Conservation (phyloP, 2,888 invertebrate genomes). For the Lycaena phlaeas region DNA sequence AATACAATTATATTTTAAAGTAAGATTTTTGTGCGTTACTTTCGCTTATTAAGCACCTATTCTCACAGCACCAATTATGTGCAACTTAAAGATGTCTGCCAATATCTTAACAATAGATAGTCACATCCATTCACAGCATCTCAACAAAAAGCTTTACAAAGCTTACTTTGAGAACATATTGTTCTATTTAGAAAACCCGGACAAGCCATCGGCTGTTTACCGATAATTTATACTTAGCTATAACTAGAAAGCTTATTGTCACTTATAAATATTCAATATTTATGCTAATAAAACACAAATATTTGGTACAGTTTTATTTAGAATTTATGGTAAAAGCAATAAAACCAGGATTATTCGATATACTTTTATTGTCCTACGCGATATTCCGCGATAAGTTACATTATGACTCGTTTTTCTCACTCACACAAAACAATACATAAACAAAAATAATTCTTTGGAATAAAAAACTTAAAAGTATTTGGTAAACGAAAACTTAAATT, state of each 20-base stretch:
- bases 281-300: no score
- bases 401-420: conserved; percentile 48
- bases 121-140: not conserved
- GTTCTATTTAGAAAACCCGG: not conserved
- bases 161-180: not conserved
- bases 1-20: conserved; percentile 7
- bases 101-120: conserved; percentile 9
- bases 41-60: conserved; percentile 14
- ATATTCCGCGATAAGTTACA: conserved; percentile 32
- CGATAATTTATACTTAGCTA: no score
- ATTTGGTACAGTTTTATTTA: no score
- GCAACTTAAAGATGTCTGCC: conserved; percentile 10
- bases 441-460: conserved; percentile 54
- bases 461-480: conserved; percentile 44
- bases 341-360: not conserved
- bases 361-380: conserved; percentile 32
- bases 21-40: conserved; percentile 10
- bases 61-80: conserved; percentile 15
- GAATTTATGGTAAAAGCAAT: not conserved
- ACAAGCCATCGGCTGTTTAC: no score
- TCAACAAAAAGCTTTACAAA: not conserved
- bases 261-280: no score
- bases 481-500: conserved; percentile 26
- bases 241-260: no score
- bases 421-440: conserved; percentile 29